phyloP scores from a whole-genome alignment of 2,888 invertebrate genomes.

The Caenorhabditis doughertyi region DNA sequence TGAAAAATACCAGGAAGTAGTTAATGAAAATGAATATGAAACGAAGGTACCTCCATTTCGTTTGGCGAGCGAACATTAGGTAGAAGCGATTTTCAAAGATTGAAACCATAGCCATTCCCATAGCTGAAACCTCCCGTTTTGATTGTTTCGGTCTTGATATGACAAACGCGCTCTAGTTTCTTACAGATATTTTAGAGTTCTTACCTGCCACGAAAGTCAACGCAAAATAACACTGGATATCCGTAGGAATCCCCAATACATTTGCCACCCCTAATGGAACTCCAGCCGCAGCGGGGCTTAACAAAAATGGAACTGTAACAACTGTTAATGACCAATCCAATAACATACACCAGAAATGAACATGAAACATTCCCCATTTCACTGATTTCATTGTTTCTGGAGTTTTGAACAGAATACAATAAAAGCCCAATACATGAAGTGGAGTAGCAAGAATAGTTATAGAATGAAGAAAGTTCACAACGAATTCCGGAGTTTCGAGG shows the following conservation, averaged over 20 bases:
- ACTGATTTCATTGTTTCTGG: constrained; percentile 33
- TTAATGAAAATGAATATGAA: too few relatives aligned
- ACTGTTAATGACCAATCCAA: constrained; percentile 6
- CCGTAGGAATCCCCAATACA: neutral
- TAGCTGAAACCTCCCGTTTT: too few relatives aligned
- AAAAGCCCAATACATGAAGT: constrained; percentile 15
- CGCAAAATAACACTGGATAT: neutral
- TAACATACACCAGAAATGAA: constrained; percentile 21
- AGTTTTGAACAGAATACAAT: constrained; percentile 44
- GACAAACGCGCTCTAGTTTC: too few relatives aligned
- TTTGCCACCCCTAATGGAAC: constrained; percentile 11
- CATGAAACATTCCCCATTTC: constrained; percentile 29
- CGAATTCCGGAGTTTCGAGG: constrained; percentile 16
- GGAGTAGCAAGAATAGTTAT: constrained; percentile 12
- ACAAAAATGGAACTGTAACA: neutral
- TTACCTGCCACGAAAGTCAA: too few relatives aligned
- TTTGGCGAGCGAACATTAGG: too few relatives aligned
- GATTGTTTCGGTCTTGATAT: too few relatives aligned
- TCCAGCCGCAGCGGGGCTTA: constrained; percentile 18
- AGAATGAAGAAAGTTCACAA: neutral
- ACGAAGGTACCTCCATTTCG: too few relatives aligned
- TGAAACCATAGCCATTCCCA: too few relatives aligned
- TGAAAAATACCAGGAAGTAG: too few relatives aligned
- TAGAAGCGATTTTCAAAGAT: too few relatives aligned
- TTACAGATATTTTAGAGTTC: too few relatives aligned